Base-by-base conservation (phyloP, 2,888 invertebrate genomes). In the Zhuqinia jingwanae region DNA sequence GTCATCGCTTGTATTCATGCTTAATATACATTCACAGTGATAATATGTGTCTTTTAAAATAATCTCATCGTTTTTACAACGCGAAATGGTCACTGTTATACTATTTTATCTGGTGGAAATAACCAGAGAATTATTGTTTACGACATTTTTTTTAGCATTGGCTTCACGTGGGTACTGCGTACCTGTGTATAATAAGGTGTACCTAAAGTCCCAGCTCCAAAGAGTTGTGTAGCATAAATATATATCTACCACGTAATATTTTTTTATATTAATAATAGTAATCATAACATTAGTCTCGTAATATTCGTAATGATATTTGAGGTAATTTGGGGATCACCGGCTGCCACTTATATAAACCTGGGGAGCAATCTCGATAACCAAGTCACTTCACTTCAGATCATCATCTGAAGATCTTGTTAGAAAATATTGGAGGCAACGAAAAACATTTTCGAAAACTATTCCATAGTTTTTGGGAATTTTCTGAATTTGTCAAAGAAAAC, bases 341-440 rank as follows among this genome's bases (percentile, higher is more conserved):
- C 87, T 77, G 77, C 87, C 87, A 87, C 87, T 87, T 88, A 88
- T 88, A 88, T 88, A 88, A 88, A 88, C 85, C 70, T 50, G 77
- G 15, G 70, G 63, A 76, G 70, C 85, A 17, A 63, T 81, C 76
- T 70, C 80, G 78, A 77, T 80, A 85, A 81, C 77, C 81, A 88
- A 85, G 85, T 85, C 81, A 88, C 85, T 88, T 85, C 78, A 25
- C 84, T 85, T 81, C 88, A 88, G 85, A 81, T 80, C 76, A 45
- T 88, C 88, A 85, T 85, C 85, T 81, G 84, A 77, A 77, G 73
- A 87, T 79, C 87, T 79, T 36, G 56, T 25, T 15, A 75, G 50
- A 45, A 77, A 20, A 6, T 36, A 8, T 6, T 36, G n/a, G 27
- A 75, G 58, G 60, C 30, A 70, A 17, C 80, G n/a, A n/a, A n/a